Percentiles rank a stretch among this genome's conserved stretches.
Evolutionary conservation across 2,797 vertebrate species (phyloP).

Genomic region (Thunnus albacares): DNA sequence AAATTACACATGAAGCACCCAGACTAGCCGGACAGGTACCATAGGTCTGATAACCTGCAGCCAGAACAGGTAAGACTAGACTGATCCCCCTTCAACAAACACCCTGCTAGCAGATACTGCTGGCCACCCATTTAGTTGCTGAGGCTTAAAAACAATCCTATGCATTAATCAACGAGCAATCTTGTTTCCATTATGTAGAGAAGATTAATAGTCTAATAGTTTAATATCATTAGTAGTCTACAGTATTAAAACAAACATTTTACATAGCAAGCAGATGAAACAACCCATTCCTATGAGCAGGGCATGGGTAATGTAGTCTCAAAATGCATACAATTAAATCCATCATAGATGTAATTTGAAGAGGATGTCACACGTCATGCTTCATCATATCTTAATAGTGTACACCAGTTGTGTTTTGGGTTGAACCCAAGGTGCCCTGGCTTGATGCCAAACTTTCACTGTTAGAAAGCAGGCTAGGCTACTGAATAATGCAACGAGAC

Average conservation of each 20-base stretch:
- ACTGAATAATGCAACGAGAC: conserved; percentile 83
- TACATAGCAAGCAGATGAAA: conserved; percentile 16
- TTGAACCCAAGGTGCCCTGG: conserved; percentile 45
- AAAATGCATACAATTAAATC: conserved; percentile 13
- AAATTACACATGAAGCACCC: conserved; percentile 58
- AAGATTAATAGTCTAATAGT: background rate
- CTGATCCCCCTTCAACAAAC: conserved; percentile 42
- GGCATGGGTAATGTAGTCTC: background rate
- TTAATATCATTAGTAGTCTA: background rate
- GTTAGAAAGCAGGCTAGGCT: conserved; percentile 73
- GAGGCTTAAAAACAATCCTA: conserved; percentile 19
- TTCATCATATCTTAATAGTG: conserved; percentile 16
- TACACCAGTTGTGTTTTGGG: conserved; percentile 26
- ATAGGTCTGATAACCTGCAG: conserved; percentile 51
- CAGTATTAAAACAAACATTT: conserved; percentile 6
- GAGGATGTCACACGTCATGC: background rate
- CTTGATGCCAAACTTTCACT: conserved; percentile 65
- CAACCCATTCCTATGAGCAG: background rate
- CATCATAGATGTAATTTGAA: background rate
- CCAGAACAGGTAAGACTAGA: conserved; percentile 62
- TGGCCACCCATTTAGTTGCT: conserved; percentile 42
- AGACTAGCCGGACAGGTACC: conserved; percentile 33
- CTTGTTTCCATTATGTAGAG: background rate
- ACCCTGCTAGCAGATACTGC: conserved; percentile 18
- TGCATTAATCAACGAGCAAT: background rate